These are phyloP conservation scores for Sinosuthora webbiana DNA, from an alignment of 2,113 vertebrate species.

Conservation along the genomic window DNA sequence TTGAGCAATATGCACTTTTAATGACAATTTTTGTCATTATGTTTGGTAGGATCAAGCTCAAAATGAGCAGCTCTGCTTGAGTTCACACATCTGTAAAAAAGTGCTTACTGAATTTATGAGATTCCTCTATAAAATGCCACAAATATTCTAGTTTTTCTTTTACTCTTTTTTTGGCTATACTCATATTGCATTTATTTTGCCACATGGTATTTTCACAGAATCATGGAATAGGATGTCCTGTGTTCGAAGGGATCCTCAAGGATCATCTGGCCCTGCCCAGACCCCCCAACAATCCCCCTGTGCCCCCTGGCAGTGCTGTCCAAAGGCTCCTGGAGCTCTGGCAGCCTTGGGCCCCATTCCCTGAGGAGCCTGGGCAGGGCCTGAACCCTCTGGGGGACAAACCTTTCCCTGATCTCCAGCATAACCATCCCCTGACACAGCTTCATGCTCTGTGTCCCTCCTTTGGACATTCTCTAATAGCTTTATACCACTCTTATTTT, in stretches of 20 bases:
- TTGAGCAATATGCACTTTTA: background rate
- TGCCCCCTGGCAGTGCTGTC: rapidly evolving
- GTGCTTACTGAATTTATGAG: background rate
- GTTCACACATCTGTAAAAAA: background rate
- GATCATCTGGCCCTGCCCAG: background rate
- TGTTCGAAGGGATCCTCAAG: background rate
- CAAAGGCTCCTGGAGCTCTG: background rate
- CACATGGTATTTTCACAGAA: background rate
- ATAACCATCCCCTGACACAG: background rate
- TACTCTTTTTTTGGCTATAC: background rate
- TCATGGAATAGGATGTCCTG: background rate
- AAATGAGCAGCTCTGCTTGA: background rate
- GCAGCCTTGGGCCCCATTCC: background rate
- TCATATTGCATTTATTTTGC: background rate
- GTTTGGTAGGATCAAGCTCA: background rate
- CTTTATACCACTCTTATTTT: background rate
- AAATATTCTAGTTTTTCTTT: background rate
- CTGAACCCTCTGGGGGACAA: background rate
- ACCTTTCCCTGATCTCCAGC: rapidly evolving
- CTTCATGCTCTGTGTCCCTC: background rate
- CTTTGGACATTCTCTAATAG: background rate
- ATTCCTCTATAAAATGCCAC: background rate
- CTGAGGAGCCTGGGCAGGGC: background rate
- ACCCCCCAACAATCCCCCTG: background rate
- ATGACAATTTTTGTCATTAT: background rate